Evolutionary conservation across 2,797 vertebrate genomes (phyloP).

Genomic region (Ambastaia sidthimunki): DNA sequence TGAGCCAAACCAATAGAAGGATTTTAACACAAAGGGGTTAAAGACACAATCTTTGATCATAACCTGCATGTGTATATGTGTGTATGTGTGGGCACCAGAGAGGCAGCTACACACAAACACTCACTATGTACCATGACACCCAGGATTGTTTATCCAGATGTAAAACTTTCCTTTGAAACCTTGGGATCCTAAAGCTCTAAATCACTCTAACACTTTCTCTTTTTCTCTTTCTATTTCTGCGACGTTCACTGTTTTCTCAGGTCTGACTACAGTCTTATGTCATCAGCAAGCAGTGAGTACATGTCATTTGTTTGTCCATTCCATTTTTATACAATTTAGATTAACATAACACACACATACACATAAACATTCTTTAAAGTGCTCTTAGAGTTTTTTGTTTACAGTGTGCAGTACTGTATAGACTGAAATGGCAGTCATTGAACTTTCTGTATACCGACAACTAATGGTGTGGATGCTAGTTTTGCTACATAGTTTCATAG

Average conservation of each 20-base stretch:
- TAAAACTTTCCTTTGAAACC: conserved; percentile 45
- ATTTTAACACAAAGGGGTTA: neutral
- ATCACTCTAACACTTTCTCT: conserved; percentile 21
- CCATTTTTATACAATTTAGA: neutral
- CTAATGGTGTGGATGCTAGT: no score
- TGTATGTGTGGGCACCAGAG: conserved; percentile 8
- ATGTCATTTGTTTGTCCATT: conserved; percentile 18
- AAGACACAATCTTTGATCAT: conserved; percentile 1
- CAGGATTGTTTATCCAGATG: conserved; percentile 51
- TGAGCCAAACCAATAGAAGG: neutral
- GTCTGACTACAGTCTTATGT: conserved; percentile 93
- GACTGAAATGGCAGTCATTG: neutral
- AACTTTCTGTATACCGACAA: neutral
- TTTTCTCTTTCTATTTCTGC: conserved; percentile 40
- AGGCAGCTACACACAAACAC: conserved; percentile 5
- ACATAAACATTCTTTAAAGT: no score
- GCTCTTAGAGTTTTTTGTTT: no score
- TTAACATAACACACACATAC: neutral
- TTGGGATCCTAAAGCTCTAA: conserved; percentile 11
- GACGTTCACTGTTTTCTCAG: conserved; percentile 78
- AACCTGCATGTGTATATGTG: conserved; percentile 11
- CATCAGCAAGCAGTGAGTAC: conserved; percentile 94
- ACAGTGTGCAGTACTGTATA: neutral
- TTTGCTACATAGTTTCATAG: no score
- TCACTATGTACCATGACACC: conserved; percentile 43